Base-by-base conservation (phyloP, 2,797 vertebrate genomes). In the Phrynocephalus forsythii region DNA sequence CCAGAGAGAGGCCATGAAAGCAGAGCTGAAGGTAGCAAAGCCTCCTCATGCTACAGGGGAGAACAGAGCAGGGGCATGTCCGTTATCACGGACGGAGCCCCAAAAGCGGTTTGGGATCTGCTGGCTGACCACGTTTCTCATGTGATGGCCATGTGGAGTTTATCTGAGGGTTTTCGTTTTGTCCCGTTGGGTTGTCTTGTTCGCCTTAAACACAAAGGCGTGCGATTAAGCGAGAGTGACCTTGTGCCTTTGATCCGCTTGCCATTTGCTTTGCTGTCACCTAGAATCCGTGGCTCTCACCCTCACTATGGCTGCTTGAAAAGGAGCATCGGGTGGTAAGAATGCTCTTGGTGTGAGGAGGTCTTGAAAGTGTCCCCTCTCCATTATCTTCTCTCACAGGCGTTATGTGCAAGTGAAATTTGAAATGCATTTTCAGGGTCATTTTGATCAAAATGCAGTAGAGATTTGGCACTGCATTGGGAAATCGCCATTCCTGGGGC, bases 321-420 rank as follows among this genome's bases (percentile, higher is more conserved):
- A 97, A 97, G 96, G 96, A 97, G n/a, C 96, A 84, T 96, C 96
- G 96, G 96, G 97, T 96, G 96, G 96, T 97, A 97, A 97, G 97
- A 96, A 92, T 93, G 91, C 91, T 94, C 87, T 96, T 93, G 83
- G 88, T 96, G 95, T 96, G 95, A 96, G 96, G 95, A 95, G 97
- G 95, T 94, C 92, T 22, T 94, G 83, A 94, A 94, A 93, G 93
- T 93, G 92, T 96, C 92, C 94, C 95, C 95, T 95, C 50, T 15
- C 93, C 94, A 92, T 95, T 95, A 94, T 87, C 87, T 92, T 93
- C 88, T 85, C 86, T 95, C 95, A 93, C 83, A 81, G 95, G 96
- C 96, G 86, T 97, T 97, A 97, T 96, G 96, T 97, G 97, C 97
- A 97, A 94, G 89, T 84, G 68, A 89, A 91, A 90, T 56, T 7